Conservation (phyloP, 2,797 vertebrate genomes). For the Novumbra hubbsi region DNA sequence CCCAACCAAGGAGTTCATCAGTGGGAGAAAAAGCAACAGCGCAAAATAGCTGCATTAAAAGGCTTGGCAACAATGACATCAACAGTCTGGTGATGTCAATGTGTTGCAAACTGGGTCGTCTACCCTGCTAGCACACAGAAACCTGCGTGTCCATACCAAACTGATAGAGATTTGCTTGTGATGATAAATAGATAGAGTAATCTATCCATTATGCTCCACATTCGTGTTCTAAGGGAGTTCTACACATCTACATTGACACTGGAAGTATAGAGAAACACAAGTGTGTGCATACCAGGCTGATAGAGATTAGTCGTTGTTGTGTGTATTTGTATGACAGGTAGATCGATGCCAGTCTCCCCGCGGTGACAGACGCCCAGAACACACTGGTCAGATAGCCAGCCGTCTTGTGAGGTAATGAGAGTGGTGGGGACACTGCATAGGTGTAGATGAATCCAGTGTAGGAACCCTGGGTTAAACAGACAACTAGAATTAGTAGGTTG, state of each 20-base stretch:
- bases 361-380: conserved; percentile 91
- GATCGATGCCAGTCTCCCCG: conserved; percentile 86
- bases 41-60: no score
- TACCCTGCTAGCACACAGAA: no score
- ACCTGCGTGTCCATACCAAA: no score
- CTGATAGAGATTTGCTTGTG: no score
- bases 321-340: conserved; percentile 82
- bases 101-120: no score
- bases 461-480: conserved; percentile 75
- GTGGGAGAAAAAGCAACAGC: no score
- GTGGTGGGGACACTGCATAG: conserved; percentile 85
- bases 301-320: conserved; percentile 78
- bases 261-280: neutral
- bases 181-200: no score
- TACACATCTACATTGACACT: neutral
- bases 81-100: no score
- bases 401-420: conserved; percentile 80
- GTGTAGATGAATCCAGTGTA: conserved; percentile 92
- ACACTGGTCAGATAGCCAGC: conserved; percentile 88
- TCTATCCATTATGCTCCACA: no score
- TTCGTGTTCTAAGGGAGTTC: no score
- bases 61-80: no score
- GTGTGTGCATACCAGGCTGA: conserved; percentile 79
- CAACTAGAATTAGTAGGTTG: neutral
- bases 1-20: no score